Conservation (phyloP, 2,113 vertebrate genomes). For the Martes martes region DNA sequence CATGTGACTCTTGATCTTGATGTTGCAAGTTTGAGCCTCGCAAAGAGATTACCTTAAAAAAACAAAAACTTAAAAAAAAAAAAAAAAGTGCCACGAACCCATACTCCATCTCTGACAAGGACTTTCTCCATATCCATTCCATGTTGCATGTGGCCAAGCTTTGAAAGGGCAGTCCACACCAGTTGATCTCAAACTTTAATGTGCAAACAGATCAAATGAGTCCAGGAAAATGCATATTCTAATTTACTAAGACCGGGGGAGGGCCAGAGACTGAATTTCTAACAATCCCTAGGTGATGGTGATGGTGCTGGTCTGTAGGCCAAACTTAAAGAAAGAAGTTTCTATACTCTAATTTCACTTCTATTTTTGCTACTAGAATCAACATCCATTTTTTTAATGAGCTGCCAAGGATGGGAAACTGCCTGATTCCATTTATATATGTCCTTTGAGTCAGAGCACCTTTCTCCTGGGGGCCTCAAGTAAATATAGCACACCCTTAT, state of each 20-base stretch:
- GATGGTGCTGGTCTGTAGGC: neutral
- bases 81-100: neutral
- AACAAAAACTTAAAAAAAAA: neutral
- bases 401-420: neutral
- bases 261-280: neutral
- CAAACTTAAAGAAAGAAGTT: neutral
- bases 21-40: neutral
- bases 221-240: neutral
- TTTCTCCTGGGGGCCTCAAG: neutral
- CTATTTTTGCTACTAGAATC: neutral
- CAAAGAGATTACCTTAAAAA: neutral
- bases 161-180: neutral
- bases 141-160: neutral
- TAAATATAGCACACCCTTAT: neutral
- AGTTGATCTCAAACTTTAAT: neutral
- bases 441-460: neutral
- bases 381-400: neutral
- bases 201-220: neutral
- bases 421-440: neutral
- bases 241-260: neutral
- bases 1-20: neutral
- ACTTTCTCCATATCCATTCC: neutral
- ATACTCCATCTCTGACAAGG: neutral
- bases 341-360: neutral
- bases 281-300: neutral